phyloP scores from a whole-genome alignment of 2,113 vertebrate species.

The Indicator maculatus region DNA sequence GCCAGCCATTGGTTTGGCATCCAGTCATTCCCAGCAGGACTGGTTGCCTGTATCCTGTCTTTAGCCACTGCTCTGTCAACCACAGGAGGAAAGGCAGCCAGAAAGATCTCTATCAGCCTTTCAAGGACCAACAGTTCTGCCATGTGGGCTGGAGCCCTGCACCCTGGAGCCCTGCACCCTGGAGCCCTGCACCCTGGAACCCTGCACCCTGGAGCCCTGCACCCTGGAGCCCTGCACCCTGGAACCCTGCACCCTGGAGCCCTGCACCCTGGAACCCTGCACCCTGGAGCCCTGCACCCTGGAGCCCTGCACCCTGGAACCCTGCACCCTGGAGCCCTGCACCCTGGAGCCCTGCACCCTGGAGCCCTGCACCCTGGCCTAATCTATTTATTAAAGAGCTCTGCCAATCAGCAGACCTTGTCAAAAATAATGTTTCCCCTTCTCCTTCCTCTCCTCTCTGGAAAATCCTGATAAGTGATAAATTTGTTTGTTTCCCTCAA shows the following conservation, averaged over 20 bases:
- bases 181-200: too few relatives aligned
- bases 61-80: conserved; percentile 67
- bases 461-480: conserved; percentile 49
- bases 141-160: conserved; percentile 30
- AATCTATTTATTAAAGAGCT: conserved; percentile 59
- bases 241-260: background rate
- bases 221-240: background rate
- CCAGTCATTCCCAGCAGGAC: conserved; percentile 61
- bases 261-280: too few relatives aligned
- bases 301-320: background rate
- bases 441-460: conserved; percentile 25
- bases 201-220: too few relatives aligned
- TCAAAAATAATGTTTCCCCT: conserved; percentile 59
- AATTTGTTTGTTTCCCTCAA: conserved; percentile 34
- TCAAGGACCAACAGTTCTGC: conserved; percentile 57
- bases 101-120: conserved; percentile 70
- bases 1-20: conserved; percentile 67
- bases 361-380: background rate
- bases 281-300: conserved; percentile 9
- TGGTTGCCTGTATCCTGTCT: conserved; percentile 66
- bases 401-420: conserved; percentile 62
- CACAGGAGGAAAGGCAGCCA: conserved; percentile 49
- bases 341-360: too few relatives aligned
- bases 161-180: background rate
- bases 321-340: too few relatives aligned